Conservation (phyloP, 2,113 vertebrate species). For the Epinephelus moara region DNA sequence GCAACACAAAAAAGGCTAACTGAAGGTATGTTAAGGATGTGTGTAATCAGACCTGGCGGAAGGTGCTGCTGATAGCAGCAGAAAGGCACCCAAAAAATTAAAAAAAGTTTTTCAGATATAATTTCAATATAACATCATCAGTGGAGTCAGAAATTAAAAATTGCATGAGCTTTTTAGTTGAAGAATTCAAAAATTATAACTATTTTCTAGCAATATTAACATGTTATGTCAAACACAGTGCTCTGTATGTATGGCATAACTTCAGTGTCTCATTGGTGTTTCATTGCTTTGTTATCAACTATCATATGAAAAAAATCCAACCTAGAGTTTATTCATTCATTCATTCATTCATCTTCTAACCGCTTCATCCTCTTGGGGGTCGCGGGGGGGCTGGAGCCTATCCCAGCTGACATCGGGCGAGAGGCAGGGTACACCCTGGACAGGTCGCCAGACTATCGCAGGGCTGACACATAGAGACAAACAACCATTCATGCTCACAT, state of each 20-base stretch:
- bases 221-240: neutral
- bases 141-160: neutral
- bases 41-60: slow-evolving; percentile 41
- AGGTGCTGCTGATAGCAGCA: slow-evolving; percentile 40
- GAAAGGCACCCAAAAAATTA: slow-evolving; percentile 21
- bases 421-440: no score
- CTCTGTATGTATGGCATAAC: neutral
- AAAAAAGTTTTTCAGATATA: neutral
- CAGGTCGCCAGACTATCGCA: no score
- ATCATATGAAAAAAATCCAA: neutral
- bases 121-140: neutral
- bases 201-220: neutral
- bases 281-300: slow-evolving; percentile 14
- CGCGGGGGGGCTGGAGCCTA: no score
- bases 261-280: neutral
- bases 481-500: no score
- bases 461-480: no score
- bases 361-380: no score
- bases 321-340: neutral
- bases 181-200: no score
- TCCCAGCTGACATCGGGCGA: no score
- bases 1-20: slow-evolving; percentile 46
- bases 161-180: no score
- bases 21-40: slow-evolving; percentile 39
- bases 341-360: no score